Base-by-base conservation (phyloP, 2,113 vertebrate species). In the Podarcis raffonei region DNA sequence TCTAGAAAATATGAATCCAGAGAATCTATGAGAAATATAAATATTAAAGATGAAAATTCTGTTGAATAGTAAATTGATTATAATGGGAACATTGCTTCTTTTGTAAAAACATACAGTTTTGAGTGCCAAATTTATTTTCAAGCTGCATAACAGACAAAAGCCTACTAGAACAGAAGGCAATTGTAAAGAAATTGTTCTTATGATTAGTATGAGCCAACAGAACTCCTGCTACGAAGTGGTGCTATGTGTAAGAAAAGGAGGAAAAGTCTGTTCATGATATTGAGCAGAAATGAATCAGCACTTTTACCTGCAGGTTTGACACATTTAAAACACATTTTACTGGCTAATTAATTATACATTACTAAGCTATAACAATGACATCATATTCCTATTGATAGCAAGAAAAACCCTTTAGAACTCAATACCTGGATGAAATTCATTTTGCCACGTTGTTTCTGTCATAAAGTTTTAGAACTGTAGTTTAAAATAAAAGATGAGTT, bases 301-400 rank as follows among this genome's bases (percentile, higher is more conserved):
- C 91, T 95, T 84, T 88, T 87, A 92, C 95, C 94, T 89, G 90
- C 92, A 85, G 90, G n/a, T 82, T 94, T 90, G 94, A 83, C 89
- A 91, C 84, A 72, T 94, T 93, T 93, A 91, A 93, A 94, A 92
- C 91, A 76, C 91, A 94, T 95, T 94, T 94, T 91, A 91, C 84
- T 89, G 84, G 90, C 90, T 89, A 93, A 92, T 93, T 91, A 94
- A 95, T 95, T 71, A 93, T 89, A 77, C 76, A 65, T 93, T 91
- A 87, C 89, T 92, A 90, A 93, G 81, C 91, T 93, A 87, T 94
- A 90, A 90, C 87, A 90, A 90, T 83, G 75, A 92, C 91, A 91
- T 89, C 92, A 86, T 69, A 89, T 90, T 84, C 88, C 81, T 53
- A 89, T 82, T 90, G 87, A 91, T 53, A 90, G 74, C 84, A 35